These are phyloP conservation scores for Papilio demoleus DNA, from an alignment of 2,888 invertebrate genomes.

Conservation along the genomic window DNA sequence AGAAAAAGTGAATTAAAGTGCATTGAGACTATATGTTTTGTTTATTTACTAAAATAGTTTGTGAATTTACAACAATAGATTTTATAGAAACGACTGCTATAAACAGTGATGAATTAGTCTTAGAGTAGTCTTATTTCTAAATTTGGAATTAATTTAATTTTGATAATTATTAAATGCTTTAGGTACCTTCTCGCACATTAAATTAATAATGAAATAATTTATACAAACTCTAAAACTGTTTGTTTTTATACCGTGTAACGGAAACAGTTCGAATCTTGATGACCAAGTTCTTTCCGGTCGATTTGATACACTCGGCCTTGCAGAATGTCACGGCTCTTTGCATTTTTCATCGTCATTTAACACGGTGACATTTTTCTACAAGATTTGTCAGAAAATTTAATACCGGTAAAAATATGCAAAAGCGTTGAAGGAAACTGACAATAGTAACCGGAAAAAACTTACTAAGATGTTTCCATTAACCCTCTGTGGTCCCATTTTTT, in stretches of 20 bases:
- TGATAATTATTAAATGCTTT: too few species aligned
- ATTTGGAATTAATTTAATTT: too few species aligned
- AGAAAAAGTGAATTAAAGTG: too few species aligned
- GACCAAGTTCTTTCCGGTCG: constrained; percentile 16
- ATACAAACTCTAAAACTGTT: background rate
- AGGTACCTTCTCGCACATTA: background rate
- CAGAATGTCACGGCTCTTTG: constrained; percentile 16
- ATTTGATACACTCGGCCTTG: constrained; percentile 18
- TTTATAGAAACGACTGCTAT: too few species aligned
- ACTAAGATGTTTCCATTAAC: too few species aligned
- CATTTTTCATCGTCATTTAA: constrained; percentile 11
- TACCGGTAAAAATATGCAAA: background rate
- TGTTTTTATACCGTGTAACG: background rate
- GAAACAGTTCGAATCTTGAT: constrained; percentile 8
- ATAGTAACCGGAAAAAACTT: too few species aligned
- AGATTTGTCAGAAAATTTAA: background rate
- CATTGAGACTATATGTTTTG: too few species aligned
- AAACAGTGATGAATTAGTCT: too few species aligned
- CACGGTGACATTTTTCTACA: background rate
- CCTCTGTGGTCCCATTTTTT: too few species aligned
- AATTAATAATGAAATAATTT: background rate
- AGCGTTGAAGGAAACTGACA: background rate
- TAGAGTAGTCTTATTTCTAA: too few species aligned
- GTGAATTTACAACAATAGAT: too few species aligned
- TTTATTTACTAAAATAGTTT: too few species aligned